Evolutionary conservation across 2,888 invertebrate genomes (phyloP), one percentile per base, ranked within the genome.

Genomic region (Limnephilus auricula): DNA sequence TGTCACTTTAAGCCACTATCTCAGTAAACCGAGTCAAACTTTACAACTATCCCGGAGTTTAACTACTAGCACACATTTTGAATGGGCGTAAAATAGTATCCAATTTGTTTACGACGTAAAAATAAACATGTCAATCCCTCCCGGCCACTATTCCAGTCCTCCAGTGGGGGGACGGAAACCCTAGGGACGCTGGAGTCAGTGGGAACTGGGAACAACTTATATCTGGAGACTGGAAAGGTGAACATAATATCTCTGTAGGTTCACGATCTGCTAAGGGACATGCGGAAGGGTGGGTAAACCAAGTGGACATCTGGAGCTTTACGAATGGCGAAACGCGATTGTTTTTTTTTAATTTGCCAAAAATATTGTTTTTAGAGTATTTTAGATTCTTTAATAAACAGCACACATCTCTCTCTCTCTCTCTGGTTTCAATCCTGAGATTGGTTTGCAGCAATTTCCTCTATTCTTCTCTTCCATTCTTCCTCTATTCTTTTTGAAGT

Each of bases 61-160:
- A 15, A 82, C 82, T 65, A 82, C 82, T 65, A 65, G 65, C 40
- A 40, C 30, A 40, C 34, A 45, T 37, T 85, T 15, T 40, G 85
- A 85, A 85, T 85, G 85, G 40, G 6, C 85, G 40, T 85, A 40
- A 85, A 85, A 85, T 37, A 37, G 85, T 34, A 85, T 37, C 34
- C 85, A 45, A 85, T 85, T 85, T 40, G n/a, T 85, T 85, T 85
- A 85, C 85, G 85, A 85, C 40, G 6, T 45, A 40, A 34, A 85
- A 85, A 85, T 85, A 85, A 85, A 85, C 85, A 85, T 45, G 85
- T 85, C 85, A 85, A 85, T 85, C 85, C 40, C 40, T 65, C 85
- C 40, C 37, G 45, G 30, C 45, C 37, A 30, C 40, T 37, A 45
- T 45, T 45, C 45, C 45, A 45, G 45, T n/a, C 5, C 85, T 85